Evolutionary conservation across 1,140 invertebrate genomes (phyloP).

Genomic region (Melitaea cinxia): DNA sequence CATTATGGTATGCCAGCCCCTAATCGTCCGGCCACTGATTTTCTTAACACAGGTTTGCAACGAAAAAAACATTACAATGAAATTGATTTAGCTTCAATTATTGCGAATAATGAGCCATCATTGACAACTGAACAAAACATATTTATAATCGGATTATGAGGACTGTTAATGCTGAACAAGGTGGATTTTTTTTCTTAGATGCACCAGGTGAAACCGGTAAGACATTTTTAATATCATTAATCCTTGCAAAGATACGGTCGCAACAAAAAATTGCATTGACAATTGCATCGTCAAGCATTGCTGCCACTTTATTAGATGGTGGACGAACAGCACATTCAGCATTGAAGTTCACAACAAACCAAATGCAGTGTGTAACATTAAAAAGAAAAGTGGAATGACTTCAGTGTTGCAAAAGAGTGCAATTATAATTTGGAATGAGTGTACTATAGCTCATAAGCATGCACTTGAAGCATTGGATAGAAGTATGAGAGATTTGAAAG

Average conservation of each 20-base stretch:
- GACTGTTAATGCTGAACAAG: background rate
- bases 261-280: background rate
- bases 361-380: constrained; percentile 28
- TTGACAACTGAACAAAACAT: background rate
- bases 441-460: background rate
- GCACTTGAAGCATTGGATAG: background rate
- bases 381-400: constrained; percentile 24
- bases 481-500: constrained; percentile 34
- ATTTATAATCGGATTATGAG: background rate
- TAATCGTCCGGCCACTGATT: constrained; percentile 45
- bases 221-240: background rate
- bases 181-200: background rate
- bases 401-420: constrained; percentile 57
- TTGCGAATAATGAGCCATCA: constrained; percentile 50
- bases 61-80: constrained; percentile 55
- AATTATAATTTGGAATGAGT: constrained; percentile 22
- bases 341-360: constrained; percentile 44
- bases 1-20: constrained; percentile 62
- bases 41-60: constrained; percentile 58
- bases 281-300: constrained; percentile 68
- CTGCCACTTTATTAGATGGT: constrained; percentile 74
- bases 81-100: constrained; percentile 36
- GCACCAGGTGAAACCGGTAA: background rate
- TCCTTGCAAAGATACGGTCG: background rate
- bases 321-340: constrained; percentile 78